phyloP scores from a whole-genome alignment of 2,797 vertebrate species.

The Acropternis orthonyx region DNA sequence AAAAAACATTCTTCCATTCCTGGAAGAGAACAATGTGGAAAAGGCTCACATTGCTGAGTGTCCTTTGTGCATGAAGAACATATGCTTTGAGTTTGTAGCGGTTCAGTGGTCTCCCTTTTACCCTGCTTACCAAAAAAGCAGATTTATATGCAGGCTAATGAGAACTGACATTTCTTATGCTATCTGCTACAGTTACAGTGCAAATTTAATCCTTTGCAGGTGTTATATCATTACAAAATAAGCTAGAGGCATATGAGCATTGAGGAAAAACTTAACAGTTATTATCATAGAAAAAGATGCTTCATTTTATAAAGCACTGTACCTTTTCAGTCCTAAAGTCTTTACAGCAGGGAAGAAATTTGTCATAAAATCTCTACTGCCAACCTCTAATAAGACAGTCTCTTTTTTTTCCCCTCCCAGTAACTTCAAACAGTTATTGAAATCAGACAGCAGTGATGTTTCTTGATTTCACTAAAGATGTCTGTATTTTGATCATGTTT shows the following conservation, averaged over 20 bases:
- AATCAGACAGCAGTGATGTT: background rate
- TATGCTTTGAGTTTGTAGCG: constrained; percentile 63
- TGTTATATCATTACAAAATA: constrained; percentile 51
- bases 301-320: constrained; percentile 3
- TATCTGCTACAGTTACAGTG: constrained; percentile 37
- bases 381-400: constrained; percentile 7
- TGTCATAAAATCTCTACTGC: background rate
- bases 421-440: background rate
- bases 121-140: constrained; percentile 47
- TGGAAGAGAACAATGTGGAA: background rate
- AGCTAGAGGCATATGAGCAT: constrained; percentile 37
- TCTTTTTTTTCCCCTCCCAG: background rate
- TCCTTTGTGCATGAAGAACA: constrained; percentile 59
- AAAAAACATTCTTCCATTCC: background rate
- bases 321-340: constrained; percentile 20
- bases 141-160: constrained; percentile 72
- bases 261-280: constrained; percentile 33
- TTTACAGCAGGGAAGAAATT: constrained; percentile 37
- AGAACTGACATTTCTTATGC: constrained; percentile 66
- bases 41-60: constrained; percentile 6
- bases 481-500: constrained; percentile 23
- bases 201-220: constrained; percentile 54
- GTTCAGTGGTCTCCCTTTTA: constrained; percentile 49
- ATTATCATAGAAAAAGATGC: constrained; percentile 16
- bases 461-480: constrained; percentile 16